Conservation (phyloP, 1,140 invertebrate species). For the Mya arenaria region DNA sequence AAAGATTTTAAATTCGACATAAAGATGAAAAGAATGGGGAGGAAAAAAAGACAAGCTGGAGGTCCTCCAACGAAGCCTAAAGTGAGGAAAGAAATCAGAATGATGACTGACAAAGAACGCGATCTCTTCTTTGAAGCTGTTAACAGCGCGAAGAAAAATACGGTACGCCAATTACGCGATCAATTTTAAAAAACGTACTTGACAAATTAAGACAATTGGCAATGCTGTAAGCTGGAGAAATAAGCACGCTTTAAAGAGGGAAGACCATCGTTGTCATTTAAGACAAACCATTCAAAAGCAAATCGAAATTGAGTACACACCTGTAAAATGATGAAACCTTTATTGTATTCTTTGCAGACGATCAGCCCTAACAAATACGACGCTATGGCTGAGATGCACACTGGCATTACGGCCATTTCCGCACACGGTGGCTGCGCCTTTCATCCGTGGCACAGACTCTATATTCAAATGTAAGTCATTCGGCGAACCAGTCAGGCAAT, state of each 20-base stretch:
- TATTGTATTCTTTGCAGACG: conserved; percentile 45
- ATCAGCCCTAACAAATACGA: conserved; percentile 73
- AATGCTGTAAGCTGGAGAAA: too few relatives aligned
- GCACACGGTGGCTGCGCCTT: conserved; percentile 75
- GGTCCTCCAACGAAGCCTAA: not conserved
- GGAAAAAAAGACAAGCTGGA: conserved; percentile 35
- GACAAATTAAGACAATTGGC: too few relatives aligned
- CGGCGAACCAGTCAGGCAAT: too few relatives aligned
- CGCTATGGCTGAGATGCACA: conserved; percentile 69
- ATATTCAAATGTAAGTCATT: conserved; percentile 69
- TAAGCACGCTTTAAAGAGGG: too few relatives aligned
- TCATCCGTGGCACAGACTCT: conserved; percentile 74
- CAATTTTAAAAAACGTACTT: too few relatives aligned
- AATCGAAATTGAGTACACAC: too few relatives aligned
- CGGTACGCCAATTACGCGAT: conserved; percentile 73
- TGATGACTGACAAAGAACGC: conserved; percentile 75
- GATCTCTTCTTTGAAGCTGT: conserved; percentile 73
- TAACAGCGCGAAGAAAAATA: conserved; percentile 75
- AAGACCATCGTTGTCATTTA: too few relatives aligned
- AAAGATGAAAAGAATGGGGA: not conserved
- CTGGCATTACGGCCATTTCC: conserved; percentile 59
- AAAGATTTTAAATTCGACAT: conserved; percentile 15
- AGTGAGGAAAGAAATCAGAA: conserved; percentile 76
- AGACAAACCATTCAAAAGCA: too few relatives aligned
- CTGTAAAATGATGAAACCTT: too few relatives aligned